These are phyloP conservation scores for Arizona elegans DNA, from an alignment of 2,113 vertebrate species.

Conservation along the genomic window DNA sequence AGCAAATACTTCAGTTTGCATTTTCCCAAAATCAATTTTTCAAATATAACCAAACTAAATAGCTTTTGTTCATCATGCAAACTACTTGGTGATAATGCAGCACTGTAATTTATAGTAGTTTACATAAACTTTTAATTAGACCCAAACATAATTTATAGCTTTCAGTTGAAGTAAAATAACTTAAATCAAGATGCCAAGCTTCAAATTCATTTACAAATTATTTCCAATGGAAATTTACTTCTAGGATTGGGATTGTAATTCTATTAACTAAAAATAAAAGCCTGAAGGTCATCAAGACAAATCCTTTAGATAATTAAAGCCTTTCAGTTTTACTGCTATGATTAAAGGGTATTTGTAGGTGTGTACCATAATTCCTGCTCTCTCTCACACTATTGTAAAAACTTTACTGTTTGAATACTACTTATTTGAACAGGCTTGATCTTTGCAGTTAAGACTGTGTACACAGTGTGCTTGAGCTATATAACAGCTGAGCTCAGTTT, in stretches of 20 bases:
- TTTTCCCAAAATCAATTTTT: background rate
- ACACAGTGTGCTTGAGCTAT: background rate
- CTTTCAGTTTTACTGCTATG: rapidly evolving
- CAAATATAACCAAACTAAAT: background rate
- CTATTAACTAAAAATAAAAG: background rate
- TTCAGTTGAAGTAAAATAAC: background rate
- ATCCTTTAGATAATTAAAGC: background rate
- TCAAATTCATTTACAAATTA: background rate
- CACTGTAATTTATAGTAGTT: no score
- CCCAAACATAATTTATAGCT: background rate
- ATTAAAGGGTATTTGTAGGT: background rate
- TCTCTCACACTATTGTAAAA: background rate
- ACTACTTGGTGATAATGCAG: background rate
- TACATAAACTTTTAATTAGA: background rate
- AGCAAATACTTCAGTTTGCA: background rate
- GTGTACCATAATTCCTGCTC: rapidly evolving
- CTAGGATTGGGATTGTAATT: background rate
- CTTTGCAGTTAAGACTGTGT: background rate
- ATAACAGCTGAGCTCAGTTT: background rate
- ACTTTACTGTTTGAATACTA: background rate
- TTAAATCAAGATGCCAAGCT: background rate
- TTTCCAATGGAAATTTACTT: background rate
- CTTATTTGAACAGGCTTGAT: background rate
- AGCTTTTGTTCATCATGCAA: background rate
- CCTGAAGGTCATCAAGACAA: background rate